Percentiles rank a stretch among this genome's conserved stretches.
Evolutionary conservation across 2,888 invertebrate genomes (phyloP).

Genomic region (Leucophenga maculata): DNA sequence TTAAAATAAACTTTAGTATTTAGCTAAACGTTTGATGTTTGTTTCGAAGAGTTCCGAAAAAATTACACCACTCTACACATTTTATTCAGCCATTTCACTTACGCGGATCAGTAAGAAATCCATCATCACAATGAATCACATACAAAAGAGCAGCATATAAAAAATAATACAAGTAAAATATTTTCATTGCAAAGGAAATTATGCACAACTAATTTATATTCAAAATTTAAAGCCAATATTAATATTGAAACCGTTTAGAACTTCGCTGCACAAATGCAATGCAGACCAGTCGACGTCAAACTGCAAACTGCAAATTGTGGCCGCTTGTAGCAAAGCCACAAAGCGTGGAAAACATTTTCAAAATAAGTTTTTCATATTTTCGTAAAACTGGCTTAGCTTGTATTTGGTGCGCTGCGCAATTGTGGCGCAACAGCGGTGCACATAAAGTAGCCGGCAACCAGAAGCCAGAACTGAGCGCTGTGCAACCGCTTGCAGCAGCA

Average conservation of each 20-base stretch:
- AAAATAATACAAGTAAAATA: conserved; percentile 33
- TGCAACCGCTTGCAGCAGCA: background rate
- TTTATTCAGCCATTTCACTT: conserved; percentile 70
- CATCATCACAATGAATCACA: conserved; percentile 48
- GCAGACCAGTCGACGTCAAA: conserved; percentile 37
- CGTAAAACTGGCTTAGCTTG: conserved; percentile 18
- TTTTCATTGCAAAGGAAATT: conserved; percentile 33
- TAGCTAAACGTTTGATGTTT: too few relatives aligned
- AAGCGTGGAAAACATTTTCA: conserved; percentile 1
- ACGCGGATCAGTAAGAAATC: conserved; percentile 64
- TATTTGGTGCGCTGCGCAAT: background rate
- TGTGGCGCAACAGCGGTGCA: conserved; percentile 9
- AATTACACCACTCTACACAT: too few relatives aligned
- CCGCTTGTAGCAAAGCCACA: too few relatives aligned
- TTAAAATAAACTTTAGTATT: too few relatives aligned
- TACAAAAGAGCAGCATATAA: conserved; percentile 35
- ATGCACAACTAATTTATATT: too few relatives aligned
- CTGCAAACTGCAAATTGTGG: background rate
- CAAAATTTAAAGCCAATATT: too few relatives aligned
- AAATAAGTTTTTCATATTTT: conserved; percentile 15
- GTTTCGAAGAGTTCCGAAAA: too few relatives aligned
- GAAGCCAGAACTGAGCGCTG: background rate
- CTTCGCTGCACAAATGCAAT: conserved; percentile 19
- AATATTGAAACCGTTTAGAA: conserved; percentile 20
- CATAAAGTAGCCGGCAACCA: background rate